phyloP scores from a whole-genome alignment of 2,797 vertebrate species.

The Epinephelus coioides region DNA sequence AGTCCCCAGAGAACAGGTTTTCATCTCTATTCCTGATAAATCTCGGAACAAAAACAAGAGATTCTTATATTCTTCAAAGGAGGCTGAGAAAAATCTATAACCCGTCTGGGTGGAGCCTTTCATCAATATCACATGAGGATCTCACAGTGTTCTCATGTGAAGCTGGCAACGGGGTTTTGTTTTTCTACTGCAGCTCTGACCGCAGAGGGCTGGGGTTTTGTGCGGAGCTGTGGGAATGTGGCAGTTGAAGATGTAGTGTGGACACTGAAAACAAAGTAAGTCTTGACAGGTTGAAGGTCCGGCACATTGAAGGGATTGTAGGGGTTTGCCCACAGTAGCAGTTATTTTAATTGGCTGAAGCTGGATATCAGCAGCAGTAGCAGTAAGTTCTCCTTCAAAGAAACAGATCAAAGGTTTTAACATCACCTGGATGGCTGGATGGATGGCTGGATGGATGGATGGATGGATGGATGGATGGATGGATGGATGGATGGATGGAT shows the following conservation, averaged over 20 bases:
- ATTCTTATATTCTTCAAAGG: constrained; percentile 83
- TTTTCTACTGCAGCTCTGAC: constrained; percentile 60
- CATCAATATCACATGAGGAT: constrained; percentile 84
- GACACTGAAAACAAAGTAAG: constrained; percentile 67
- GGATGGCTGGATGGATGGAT: constrained; percentile 15
- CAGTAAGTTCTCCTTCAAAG: constrained; percentile 24
- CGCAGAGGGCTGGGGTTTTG: constrained; percentile 40
- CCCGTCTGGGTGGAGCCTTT: constrained; percentile 76
- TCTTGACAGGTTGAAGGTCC: constrained; percentile 64
- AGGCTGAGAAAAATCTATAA: constrained; percentile 79
- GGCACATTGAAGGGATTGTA: constrained; percentile 47
- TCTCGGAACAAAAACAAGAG: constrained; percentile 77
- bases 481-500: neutral
- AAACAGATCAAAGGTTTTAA: constrained; percentile 28
- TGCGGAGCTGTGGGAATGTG: constrained; percentile 57
- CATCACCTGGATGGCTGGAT: constrained; percentile 17
- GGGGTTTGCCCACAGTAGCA: constrained; percentile 32
- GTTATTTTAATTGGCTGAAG: constrained; percentile 50
- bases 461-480: constrained; percentile 3
- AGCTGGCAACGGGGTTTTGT: constrained; percentile 60
- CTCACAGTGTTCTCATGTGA: constrained; percentile 68
- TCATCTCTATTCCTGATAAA: constrained; percentile 81
- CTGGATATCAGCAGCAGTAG: constrained; percentile 5
- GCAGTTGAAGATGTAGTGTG: constrained; percentile 46
- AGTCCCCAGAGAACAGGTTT: constrained; percentile 71